Conservation (phyloP, 2,888 invertebrate genomes). For the Theretra japonica region DNA sequence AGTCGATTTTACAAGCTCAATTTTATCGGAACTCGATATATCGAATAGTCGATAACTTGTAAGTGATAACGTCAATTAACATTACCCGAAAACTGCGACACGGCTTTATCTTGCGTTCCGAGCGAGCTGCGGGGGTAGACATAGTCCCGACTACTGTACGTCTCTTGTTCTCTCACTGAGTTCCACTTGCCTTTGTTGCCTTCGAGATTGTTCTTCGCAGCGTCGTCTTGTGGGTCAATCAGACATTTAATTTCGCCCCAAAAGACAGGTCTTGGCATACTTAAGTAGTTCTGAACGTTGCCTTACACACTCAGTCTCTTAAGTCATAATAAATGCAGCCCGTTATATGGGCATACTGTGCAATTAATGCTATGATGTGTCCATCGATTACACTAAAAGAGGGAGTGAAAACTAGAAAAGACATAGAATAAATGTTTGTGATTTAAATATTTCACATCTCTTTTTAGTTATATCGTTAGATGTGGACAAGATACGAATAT, state of each 20-base stretch:
- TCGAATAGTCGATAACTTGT: constrained; percentile 75
- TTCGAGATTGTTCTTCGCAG: constrained; percentile 40
- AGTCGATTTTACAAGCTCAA: constrained; percentile 82
- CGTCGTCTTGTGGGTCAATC: background rate
- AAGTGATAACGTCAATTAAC: constrained; percentile 80
- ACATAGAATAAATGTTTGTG: constrained; percentile 18
- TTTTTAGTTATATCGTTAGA: background rate
- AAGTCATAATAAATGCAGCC: too few relatives aligned
- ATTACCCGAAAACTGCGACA: constrained; percentile 43
- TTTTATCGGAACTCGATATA: constrained; percentile 72
- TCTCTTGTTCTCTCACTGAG: constrained; percentile 42
- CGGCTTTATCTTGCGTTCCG: constrained; percentile 38
- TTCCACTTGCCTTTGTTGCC: constrained; percentile 50
- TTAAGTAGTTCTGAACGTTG: too few relatives aligned
- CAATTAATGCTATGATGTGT: background rate
- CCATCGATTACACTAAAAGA: background rate
- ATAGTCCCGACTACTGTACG: constrained; percentile 30
- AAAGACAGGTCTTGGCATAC: background rate
- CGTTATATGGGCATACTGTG: background rate
- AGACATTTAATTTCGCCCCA: background rate
- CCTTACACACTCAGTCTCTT: too few relatives aligned
- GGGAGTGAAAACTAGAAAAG: constrained; percentile 7
- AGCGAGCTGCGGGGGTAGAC: constrained; percentile 56
- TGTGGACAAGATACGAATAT: too few relatives aligned
- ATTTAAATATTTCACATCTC: background rate